Evolutionary conservation across 2,113 vertebrate genomes (phyloP).

Genomic region (Barbus barbus): DNA sequence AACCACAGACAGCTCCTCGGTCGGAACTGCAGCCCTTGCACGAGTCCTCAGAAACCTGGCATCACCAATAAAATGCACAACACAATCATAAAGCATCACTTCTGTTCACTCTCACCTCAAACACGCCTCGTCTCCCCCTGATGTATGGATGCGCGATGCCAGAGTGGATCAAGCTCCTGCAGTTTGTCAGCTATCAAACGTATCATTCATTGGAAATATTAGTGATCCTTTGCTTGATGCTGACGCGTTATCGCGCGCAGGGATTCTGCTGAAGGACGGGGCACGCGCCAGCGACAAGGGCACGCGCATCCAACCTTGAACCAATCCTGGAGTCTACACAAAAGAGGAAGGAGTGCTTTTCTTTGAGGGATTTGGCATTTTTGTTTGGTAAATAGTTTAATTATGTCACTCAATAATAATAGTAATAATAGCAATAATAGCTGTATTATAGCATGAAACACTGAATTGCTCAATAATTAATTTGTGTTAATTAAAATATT

Average conservation of each 20-base stretch:
- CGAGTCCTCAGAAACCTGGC: slow-evolving; percentile 30
- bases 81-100: neutral
- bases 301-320: slow-evolving; percentile 48
- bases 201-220: slow-evolving; percentile 46
- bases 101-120: slow-evolving; percentile 30
- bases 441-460: neutral
- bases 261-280: slow-evolving; percentile 48
- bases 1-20: slow-evolving; percentile 36
- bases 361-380: neutral
- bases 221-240: slow-evolving; percentile 31
- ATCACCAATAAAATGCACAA: slow-evolving; percentile 24
- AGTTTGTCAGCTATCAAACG: slow-evolving; percentile 46
- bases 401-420: neutral
- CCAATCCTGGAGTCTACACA: slow-evolving; percentile 24
- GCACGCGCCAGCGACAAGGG: slow-evolving; percentile 47
- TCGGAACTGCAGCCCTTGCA: slow-evolving; percentile 31
- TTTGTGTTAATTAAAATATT: neutral
- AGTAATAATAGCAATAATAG: neutral
- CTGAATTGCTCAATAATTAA: neutral
- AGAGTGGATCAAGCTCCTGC: slow-evolving; percentile 18
- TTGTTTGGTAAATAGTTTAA: neutral
- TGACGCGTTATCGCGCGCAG: slow-evolving; percentile 36
- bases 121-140: slow-evolving; percentile 21
- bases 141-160: slow-evolving; percentile 14
- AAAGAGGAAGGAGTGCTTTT: neutral